phyloP scores from a whole-genome alignment of 2,113 vertebrate genomes.

The Mesocricetus auratus region DNA sequence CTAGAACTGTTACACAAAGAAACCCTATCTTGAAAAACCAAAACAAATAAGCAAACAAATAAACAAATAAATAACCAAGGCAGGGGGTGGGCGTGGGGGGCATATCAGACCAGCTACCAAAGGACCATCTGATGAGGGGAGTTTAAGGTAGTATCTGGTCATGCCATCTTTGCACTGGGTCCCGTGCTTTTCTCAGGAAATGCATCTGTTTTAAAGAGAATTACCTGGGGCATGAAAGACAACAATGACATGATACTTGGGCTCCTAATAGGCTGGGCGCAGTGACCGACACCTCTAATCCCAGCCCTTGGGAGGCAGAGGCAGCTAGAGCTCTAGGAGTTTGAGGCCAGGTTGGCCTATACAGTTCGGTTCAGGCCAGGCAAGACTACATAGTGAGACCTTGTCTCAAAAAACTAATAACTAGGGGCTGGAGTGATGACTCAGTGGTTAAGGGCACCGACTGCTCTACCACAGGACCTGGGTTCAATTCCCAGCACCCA shows the following conservation, averaged over 20 bases:
- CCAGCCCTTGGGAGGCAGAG: background rate
- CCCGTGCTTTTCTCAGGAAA: background rate
- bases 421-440: too few relatives aligned
- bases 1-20: background rate
- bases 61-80: too few relatives aligned
- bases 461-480: too few relatives aligned
- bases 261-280: too few relatives aligned
- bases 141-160: background rate
- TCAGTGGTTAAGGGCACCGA: too few relatives aligned
- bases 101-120: background rate
- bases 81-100: too few relatives aligned
- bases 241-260: background rate
- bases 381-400: background rate
- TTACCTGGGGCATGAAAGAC: accelerated
- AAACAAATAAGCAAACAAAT: too few relatives aligned
- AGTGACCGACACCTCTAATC: background rate
- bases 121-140: background rate
- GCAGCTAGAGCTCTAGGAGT: too few relatives aligned
- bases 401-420: background rate
- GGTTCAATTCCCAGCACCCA: too few relatives aligned
- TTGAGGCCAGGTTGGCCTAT: background rate
- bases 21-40: background rate
- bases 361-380: background rate
- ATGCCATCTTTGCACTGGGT: accelerated
- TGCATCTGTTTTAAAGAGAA: background rate